phyloP scores from a whole-genome alignment of 1,140 invertebrate genomes.

The Hormaphis cornu region DNA sequence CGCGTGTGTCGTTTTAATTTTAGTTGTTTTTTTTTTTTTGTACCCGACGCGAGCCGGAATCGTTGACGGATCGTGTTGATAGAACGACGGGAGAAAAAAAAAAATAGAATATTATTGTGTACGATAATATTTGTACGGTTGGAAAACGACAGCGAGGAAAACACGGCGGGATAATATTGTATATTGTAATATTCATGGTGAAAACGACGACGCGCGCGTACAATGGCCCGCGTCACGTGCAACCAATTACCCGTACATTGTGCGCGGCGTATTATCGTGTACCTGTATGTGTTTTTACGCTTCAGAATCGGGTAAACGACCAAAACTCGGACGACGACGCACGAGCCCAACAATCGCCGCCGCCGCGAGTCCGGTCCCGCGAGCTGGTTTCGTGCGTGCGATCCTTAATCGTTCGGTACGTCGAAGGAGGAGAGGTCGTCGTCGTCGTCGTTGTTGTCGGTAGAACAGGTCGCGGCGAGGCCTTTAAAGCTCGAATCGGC shows the following conservation, averaged over 20 bases:
- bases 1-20: background rate
- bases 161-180: background rate
- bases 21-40: background rate
- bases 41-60: background rate
- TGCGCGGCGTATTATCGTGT: too few species aligned
- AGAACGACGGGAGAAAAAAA: too few species aligned
- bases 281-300: conserved; percentile 27
- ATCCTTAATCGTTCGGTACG: too few species aligned
- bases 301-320: conserved; percentile 27
- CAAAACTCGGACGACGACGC: conserved; percentile 26
- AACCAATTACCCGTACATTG: conserved; percentile 29
- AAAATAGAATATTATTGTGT: too few species aligned
- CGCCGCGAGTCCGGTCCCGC: conserved; percentile 23
- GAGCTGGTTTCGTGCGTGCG: too few species aligned
- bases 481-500: too few species aligned
- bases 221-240: conserved; percentile 25
- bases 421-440: too few species aligned
- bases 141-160: background rate
- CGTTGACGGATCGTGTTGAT: too few species aligned
- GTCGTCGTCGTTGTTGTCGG: too few species aligned
- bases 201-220: background rate
- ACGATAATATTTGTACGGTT: background rate
- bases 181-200: background rate
- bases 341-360: conserved; percentile 25
- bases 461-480: too few species aligned